These are phyloP conservation scores for Polyommatus iphigenia DNA, from an alignment of 2,888 invertebrate genomes.

Conservation along the genomic window DNA sequence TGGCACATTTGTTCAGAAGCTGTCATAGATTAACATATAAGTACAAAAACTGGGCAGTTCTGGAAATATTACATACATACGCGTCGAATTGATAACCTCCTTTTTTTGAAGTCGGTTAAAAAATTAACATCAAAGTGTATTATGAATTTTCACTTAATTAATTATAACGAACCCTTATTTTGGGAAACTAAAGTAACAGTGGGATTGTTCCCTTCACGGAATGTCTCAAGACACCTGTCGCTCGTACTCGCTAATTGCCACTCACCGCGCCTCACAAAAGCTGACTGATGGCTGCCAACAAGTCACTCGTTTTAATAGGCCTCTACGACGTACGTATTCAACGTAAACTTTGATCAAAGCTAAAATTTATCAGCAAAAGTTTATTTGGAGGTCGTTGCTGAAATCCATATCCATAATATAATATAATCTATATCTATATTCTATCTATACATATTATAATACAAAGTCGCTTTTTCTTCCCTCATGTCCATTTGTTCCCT, in stretches of 20 bases:
- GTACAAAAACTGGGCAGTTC: too few relatives aligned
- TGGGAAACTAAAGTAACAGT: not conserved
- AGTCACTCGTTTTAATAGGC: constrained; percentile 7
- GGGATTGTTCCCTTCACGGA: not conserved
- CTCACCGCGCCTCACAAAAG: constrained; percentile 5
- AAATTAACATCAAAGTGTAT: too few relatives aligned
- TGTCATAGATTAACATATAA: too few relatives aligned
- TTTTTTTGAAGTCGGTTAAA: too few relatives aligned
- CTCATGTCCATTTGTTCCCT: too few relatives aligned
- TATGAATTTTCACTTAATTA: too few relatives aligned
- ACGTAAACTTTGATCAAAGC: not conserved
- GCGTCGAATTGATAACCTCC: too few relatives aligned
- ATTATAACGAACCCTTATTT: not conserved
- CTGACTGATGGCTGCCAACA: constrained; percentile 12
- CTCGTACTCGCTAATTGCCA: constrained; percentile 5
- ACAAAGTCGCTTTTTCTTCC: too few relatives aligned
- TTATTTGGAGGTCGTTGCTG: not conserved
- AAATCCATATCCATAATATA: not conserved
- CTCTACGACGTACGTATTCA: not conserved
- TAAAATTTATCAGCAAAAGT: not conserved
- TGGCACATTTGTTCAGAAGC: too few relatives aligned
- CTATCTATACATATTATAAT: too few relatives aligned
- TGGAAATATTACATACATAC: too few relatives aligned
- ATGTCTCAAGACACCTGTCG: constrained; percentile 16
- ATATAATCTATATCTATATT: too few relatives aligned